A percentile compares a stretch with the other conserved stretches of the same genome.
Evolutionary conservation across 2,797 vertebrate genomes (phyloP).

Genomic region (Petrocephalus schoutedeni): DNA sequence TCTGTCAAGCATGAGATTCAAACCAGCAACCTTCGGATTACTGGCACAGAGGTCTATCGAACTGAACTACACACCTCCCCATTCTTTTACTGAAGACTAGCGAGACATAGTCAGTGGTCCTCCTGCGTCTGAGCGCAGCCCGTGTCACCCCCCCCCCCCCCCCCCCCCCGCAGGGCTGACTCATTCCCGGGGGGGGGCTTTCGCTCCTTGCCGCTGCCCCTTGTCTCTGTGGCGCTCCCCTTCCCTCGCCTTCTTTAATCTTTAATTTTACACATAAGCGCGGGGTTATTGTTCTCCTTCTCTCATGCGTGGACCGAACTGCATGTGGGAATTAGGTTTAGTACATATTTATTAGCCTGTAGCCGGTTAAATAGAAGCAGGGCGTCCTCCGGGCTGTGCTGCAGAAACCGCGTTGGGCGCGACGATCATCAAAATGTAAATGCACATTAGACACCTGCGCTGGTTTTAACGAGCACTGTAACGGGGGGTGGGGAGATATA

Average conservation of each 20-base stretch:
- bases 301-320: neutral
- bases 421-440: constrained; percentile 9
- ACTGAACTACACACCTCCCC: neutral
- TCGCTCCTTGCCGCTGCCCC: neutral
- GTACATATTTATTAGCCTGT: neutral
- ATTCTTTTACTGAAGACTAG: neutral
- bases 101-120: neutral
- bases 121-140: neutral
- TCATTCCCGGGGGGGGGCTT: neutral
- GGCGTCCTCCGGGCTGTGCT: neutral
- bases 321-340: neutral
- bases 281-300: neutral
- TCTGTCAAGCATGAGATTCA: neutral
- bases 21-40: neutral
- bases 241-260: neutral
- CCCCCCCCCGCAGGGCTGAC: neutral
- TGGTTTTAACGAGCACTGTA: neutral
- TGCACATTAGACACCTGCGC: neutral
- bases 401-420: neutral
- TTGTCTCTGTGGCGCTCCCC: neutral
- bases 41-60: neutral
- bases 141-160: neutral
- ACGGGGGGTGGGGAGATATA: neutral
- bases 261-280: neutral
- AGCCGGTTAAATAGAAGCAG: neutral